Base-by-base conservation (phyloP, 2,113 vertebrate species). In the Psophia crepitans region DNA sequence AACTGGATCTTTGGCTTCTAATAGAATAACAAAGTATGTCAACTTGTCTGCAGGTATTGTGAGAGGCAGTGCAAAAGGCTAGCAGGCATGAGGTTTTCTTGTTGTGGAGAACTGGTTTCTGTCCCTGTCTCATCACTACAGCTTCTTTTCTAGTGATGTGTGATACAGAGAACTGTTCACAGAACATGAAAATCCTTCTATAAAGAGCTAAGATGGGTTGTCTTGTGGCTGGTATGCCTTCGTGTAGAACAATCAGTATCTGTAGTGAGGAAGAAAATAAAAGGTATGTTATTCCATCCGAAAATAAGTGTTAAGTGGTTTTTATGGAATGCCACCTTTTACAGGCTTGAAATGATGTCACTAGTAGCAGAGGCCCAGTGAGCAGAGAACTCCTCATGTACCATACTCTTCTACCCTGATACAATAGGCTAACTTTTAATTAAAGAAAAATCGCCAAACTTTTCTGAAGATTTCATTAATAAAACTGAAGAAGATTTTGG, bases 381-480 rank as follows among this genome's bases (percentile, higher is more conserved):
- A 26, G 41, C 30, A 75, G 37, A 48, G 43, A 32, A 76, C 35
- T 57, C 24, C 21, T 41, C 21, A 39, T 27, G 5, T 44, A 11
- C 28, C 0, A 0, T 33, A 17, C 28, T 65, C 18, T 61, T 68
- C 43, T 77, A 35, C n/a, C 91, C 53, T 11, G 8, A 11, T 44
- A 37, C 13, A 37, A 2, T 16, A 46, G n/a, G 11, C 46, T 68
- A 32, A 48, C 46, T 77, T 93, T 10, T 27, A 44, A 35, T 76
- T 24, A 28, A 28, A 53, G 63, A 60, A 69, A 41, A 30, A 2
- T 1, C 0, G 4, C 5, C 14, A 12, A 6, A 4, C 8, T n/a
- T 75, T 93, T 61, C 37, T 51, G 2, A 70, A 75, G 33, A 37
- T 68, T 44, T 41, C 56, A 27, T 44, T 12, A 58, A n/a, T 43